Percentiles rank a stretch among this genome's conserved stretches.
Conservation (phyloP, 2,113 vertebrate genomes). For the Sceloporus tristichus region DNA sequence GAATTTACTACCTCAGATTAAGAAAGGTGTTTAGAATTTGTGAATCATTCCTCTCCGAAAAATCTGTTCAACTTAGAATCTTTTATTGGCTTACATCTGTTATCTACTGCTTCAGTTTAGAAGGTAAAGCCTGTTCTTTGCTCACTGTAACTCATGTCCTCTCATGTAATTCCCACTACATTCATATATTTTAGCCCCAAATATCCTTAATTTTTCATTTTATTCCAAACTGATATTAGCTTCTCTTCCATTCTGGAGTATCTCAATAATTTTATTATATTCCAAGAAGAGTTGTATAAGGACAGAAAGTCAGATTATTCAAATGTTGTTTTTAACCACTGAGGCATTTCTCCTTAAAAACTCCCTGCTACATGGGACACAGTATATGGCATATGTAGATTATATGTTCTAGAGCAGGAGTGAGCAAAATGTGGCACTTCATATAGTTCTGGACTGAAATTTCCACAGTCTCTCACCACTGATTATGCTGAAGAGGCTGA, state of each 20-base stretch:
- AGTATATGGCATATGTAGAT: too few species aligned
- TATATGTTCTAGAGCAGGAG: too few species aligned
- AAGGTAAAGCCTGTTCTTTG: constrained; percentile 1
- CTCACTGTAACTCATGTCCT: background rate
- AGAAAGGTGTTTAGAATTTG: background rate
- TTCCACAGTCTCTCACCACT: too few species aligned
- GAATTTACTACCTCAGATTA: background rate
- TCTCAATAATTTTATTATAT: too few species aligned
- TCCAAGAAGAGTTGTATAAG: too few species aligned
- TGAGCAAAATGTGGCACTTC: too few species aligned
- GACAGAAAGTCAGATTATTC: too few species aligned
- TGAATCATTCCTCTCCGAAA: background rate
- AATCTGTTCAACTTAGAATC: background rate
- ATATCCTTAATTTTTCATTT: background rate
- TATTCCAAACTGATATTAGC: background rate
- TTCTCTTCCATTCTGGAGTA: too few species aligned
- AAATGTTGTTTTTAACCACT: too few species aligned
- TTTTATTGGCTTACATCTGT: background rate
- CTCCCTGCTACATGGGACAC: background rate
- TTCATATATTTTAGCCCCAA: background rate
- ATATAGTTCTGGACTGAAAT: too few species aligned
- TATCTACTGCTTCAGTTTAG: background rate
- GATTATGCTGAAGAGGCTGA: too few species aligned
- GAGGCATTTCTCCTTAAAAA: background rate
- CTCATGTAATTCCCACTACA: background rate